Evolutionary conservation across 2,113 vertebrate genomes (phyloP), one percentile per base, ranked within the genome.

Genomic region (Petrocephalus zakoni): DNA sequence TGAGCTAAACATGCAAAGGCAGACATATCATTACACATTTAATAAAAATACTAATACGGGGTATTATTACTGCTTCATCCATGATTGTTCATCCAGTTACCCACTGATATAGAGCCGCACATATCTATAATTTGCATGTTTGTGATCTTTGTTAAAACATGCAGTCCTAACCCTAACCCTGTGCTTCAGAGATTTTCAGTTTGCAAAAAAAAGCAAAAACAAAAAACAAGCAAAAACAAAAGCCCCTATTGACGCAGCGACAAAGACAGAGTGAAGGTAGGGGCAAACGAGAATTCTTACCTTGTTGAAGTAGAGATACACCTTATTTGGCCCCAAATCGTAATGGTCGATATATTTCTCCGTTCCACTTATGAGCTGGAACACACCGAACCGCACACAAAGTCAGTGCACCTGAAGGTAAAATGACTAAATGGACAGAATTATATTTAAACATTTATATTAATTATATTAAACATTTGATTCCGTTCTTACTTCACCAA

Each of bases 281-380:
- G 68, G 37, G 72, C 34, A 19, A 78, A 19, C 0, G 6, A 42
- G 29, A 78, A 15, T 19, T 1, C 37, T 93, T 93, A 95, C 95
- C 91, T 95, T 89, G 19, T 91, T 90, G 58, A 95, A 95, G 82
- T 95, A 95, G 11, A 95, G 93, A 85, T 93, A 93, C 46, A 95
- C 93, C 88, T 89, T 95, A 85, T 94, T 94, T 89, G 90, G 87
- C 22, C 91, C 92, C 81, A 93, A 61, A 86, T 95, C 94, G 25
- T 92, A 95, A 42, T 94, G 95, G 72, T 95, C 93, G 51, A 93
- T 93, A 84, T 94, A 95, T 61, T 91, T 92, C 91, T 95, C 95
- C 89, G 94, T 92, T 89, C 94, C 92, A 4, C n/a, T 92, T 56
- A 91, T 90, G 64, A 92, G 11, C 95, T 95, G 61, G 46, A 88